Conservation (phyloP, 2,113 vertebrate species). For the Semnopithecus entellus region DNA sequence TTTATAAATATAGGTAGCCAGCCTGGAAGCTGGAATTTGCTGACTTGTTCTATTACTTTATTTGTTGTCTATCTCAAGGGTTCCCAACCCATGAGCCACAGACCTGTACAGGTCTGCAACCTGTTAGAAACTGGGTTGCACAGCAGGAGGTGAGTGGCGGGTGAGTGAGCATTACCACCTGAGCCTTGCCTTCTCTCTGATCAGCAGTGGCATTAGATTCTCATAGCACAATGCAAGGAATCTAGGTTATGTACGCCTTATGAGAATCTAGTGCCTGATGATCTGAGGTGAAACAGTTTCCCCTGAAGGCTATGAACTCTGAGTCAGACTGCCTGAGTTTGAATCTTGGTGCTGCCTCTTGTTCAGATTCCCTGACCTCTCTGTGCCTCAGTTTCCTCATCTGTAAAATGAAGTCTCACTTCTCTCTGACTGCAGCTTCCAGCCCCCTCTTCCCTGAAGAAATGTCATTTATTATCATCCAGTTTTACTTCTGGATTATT, state of each 20-base stretch:
- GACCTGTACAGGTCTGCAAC: too few relatives aligned
- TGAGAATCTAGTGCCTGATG: too few relatives aligned
- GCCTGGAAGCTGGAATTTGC: not conserved
- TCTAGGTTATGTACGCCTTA: too few relatives aligned
- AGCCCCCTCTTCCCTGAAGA: not conserved
- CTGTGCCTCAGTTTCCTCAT: constrained; percentile 1
- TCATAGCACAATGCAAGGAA: too few relatives aligned
- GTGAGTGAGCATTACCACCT: too few relatives aligned
- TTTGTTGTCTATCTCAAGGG: not conserved
- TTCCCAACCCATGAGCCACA: too few relatives aligned
- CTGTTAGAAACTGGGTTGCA: too few relatives aligned
- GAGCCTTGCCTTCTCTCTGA: too few relatives aligned
- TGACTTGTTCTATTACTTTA: not conserved
- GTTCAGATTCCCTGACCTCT: not conserved
- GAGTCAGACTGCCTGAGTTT: not conserved
- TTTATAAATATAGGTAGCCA: not conserved
- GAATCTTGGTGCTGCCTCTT: not conserved
- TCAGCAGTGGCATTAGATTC: too few relatives aligned
- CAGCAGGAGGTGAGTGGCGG: too few relatives aligned
- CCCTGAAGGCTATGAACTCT: not conserved
- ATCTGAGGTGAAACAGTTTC: too few relatives aligned
- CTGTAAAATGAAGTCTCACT: constrained; percentile 8
- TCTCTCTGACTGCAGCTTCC: not conserved
- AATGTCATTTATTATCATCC: not conserved
- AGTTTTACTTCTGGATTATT: not conserved